Evolutionary conservation across 2,113 vertebrate species (phyloP).

Genomic region (Haplochromis vanheusdeni): DNA sequence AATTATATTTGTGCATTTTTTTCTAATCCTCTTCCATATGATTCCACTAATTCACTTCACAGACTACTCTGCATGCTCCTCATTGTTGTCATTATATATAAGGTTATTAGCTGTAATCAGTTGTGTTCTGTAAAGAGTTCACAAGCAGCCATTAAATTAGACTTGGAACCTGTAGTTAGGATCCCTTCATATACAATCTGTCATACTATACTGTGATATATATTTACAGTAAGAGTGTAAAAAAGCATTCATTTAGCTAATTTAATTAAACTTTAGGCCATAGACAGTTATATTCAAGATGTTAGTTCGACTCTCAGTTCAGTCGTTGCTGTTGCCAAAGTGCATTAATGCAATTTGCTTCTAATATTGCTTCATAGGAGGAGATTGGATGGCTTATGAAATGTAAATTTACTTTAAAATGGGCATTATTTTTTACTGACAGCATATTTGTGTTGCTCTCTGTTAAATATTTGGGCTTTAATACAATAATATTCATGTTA

Average conservation of each 20-base stretch:
- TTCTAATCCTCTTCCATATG: background rate
- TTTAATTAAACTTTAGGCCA: background rate
- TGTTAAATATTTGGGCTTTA: background rate
- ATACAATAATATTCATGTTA: background rate
- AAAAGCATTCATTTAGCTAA: background rate
- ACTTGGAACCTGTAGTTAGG: background rate
- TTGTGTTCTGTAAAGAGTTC: background rate
- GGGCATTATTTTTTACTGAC: background rate
- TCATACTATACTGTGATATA: background rate
- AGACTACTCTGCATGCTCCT: background rate
- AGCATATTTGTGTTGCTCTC: background rate
- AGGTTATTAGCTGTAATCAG: background rate
- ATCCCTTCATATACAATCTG: background rate
- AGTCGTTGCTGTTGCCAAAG: background rate
- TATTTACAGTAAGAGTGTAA: background rate
- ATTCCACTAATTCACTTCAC: background rate
- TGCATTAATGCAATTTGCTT: background rate
- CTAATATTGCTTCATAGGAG: background rate
- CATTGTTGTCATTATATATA: background rate
- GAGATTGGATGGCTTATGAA: background rate
- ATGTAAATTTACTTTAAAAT: background rate
- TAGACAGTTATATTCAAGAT: background rate
- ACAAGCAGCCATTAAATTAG: background rate
- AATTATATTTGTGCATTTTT: background rate
- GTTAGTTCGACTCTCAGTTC: background rate